Conservation (phyloP, 2,113 vertebrate genomes). For the Scalopus aquaticus region DNA sequence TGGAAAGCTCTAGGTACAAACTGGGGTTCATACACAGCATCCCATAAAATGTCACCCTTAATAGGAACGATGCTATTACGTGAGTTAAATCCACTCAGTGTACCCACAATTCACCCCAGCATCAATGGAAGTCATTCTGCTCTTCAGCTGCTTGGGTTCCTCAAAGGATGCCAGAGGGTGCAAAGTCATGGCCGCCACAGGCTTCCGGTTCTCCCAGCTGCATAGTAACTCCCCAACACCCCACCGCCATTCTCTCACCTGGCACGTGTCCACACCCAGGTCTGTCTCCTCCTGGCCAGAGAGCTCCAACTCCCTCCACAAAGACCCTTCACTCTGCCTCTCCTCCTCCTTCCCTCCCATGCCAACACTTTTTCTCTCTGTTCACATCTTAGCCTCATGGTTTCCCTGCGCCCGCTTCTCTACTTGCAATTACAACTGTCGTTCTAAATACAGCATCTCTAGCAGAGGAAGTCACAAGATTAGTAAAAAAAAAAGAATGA, state of each 20-base stretch:
- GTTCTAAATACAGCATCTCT: not conserved
- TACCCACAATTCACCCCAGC: too few relatives aligned
- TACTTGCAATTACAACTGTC: not conserved
- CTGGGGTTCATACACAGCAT: not conserved
- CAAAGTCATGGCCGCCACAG: not conserved
- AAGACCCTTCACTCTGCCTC: rapidly evolving
- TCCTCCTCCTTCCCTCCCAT: not conserved
- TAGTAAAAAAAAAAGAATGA: not conserved
- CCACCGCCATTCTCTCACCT: too few relatives aligned
- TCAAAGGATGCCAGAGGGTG: not conserved
- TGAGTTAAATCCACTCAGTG: not conserved
- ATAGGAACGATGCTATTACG: not conserved
- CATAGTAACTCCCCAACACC: not conserved
- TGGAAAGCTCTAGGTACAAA: not conserved
- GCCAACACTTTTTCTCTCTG: not conserved
- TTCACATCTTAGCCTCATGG: not conserved
- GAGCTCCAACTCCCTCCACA: too few relatives aligned
- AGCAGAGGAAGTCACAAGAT: not conserved
- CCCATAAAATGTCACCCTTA: not conserved
- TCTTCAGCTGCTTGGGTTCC: not conserved
- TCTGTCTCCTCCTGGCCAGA: not conserved
- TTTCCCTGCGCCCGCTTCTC: not conserved
- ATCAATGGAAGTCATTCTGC: not conserved
- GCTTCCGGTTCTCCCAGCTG: not conserved
- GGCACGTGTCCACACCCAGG: rapidly evolving